A percentile compares a stretch with the other conserved stretches of the same genome.
These are phyloP conservation scores for Megalonaias nervosa DNA, from an alignment of 1,140 invertebrate genomes.

Conservation along the genomic window DNA sequence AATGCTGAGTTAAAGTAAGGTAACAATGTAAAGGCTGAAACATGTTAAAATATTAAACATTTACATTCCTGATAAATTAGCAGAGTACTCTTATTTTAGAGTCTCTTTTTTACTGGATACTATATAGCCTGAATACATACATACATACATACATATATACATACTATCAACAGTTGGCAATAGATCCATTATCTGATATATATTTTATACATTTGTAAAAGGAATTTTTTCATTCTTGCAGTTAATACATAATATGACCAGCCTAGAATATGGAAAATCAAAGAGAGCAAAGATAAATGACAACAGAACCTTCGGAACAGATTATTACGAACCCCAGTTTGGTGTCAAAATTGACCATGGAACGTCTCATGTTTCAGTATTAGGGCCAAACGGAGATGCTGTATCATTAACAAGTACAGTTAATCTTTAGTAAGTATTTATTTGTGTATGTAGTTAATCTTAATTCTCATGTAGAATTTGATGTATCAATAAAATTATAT, in stretches of 20 bases:
- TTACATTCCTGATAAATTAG: too few species aligned
- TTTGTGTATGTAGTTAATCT: not conserved
- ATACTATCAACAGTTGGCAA: not conserved
- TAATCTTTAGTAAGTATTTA: slow-evolving; percentile 86
- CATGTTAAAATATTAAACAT: too few species aligned
- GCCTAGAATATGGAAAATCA: slow-evolving; percentile 74
- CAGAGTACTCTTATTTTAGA: too few species aligned
- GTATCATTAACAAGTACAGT: slow-evolving; percentile 93
- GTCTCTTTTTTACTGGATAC: too few species aligned
- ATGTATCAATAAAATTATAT: not conserved
- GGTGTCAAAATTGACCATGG: slow-evolving; percentile 72
- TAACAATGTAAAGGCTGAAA: too few species aligned
- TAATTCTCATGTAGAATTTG: not conserved
- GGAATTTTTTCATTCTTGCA: slow-evolving; percentile 60
- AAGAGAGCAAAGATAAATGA: slow-evolving; percentile 80
- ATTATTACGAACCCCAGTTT: slow-evolving; percentile 41
- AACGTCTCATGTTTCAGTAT: slow-evolving; percentile 91
- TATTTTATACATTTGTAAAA: not conserved
- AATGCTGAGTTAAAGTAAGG: too few species aligned
- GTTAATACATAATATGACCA: slow-evolving; percentile 78
- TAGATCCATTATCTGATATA: not conserved
- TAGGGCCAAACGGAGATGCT: slow-evolving; percentile 90
- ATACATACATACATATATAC: not conserved
- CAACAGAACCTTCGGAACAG: slow-evolving; percentile 76
- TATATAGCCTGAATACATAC: not conserved